Conservation (phyloP, 2,888 invertebrate genomes). For the Idaea straminata region DNA sequence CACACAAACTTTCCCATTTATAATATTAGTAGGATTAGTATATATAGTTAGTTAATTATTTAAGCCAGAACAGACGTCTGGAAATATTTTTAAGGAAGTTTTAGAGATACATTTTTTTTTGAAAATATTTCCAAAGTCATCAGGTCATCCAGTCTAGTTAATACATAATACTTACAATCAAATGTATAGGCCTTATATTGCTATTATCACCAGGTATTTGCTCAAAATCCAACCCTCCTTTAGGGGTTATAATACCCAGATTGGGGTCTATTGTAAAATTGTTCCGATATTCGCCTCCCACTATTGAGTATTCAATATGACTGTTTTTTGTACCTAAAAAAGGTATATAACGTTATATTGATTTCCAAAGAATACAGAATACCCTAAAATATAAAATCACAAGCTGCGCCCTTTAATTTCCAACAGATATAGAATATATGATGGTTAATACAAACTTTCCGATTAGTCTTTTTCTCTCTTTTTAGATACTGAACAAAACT, state of each 20-base stretch:
- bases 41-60: too few relatives aligned
- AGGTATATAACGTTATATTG: too few relatives aligned
- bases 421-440: too few relatives aligned
- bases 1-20: too few relatives aligned
- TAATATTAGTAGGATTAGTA: too few relatives aligned
- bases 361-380: too few relatives aligned
- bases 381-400: background rate
- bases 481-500: too few relatives aligned
- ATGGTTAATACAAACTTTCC: too few relatives aligned
- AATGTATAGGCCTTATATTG: slow-evolving; percentile 83
- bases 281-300: slow-evolving; percentile 86
- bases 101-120: background rate
- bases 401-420: too few relatives aligned
- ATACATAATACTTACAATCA: slow-evolving; percentile 74
- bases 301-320: slow-evolving; percentile 89
- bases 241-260: slow-evolving; percentile 86
- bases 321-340: slow-evolving; percentile 89
- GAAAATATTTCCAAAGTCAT: background rate
- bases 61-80: too few relatives aligned
- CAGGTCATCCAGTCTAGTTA: background rate
- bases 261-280: slow-evolving; percentile 91
- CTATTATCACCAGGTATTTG: slow-evolving; percentile 81
- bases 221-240: slow-evolving; percentile 89
- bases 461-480: too few relatives aligned
- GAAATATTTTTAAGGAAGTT: background rate